phyloP scores from a whole-genome alignment of 1,140 invertebrate species.

The Megalonaias nervosa region DNA sequence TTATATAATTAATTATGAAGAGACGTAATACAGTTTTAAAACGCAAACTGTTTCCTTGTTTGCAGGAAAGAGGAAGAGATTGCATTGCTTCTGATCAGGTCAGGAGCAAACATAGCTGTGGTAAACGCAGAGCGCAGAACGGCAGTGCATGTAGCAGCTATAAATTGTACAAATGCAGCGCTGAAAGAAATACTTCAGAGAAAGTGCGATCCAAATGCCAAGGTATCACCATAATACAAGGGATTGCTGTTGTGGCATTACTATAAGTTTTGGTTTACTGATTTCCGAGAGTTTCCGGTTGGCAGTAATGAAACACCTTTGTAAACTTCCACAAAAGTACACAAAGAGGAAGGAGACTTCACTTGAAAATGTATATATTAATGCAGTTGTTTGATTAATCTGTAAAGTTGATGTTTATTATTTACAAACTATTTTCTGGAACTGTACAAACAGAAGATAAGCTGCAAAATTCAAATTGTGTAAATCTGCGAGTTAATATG shows the following conservation, averaged over 20 bases:
- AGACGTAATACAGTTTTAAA: not conserved
- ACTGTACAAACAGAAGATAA: too few species aligned
- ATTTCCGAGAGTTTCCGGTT: not conserved
- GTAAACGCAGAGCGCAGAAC: slow-evolving; percentile 27
- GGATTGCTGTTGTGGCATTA: not conserved
- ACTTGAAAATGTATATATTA: not conserved
- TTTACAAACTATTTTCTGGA: too few species aligned
- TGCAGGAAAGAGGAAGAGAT: slow-evolving; percentile 46
- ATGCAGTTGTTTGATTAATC: not conserved
- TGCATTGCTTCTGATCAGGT: slow-evolving; percentile 37
- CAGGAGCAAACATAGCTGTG: slow-evolving; percentile 40
- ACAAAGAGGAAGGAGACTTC: not conserved
- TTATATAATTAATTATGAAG: not conserved
- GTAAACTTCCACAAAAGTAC: not conserved
- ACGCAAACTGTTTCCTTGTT: not conserved
- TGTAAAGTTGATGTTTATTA: not conserved
- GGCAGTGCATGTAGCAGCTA: slow-evolving; percentile 43
- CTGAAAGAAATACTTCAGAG: slow-evolving; percentile 37
- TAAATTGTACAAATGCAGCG: slow-evolving; percentile 18
- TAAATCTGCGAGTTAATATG: too few species aligned
- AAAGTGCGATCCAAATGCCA: slow-evolving; percentile 37
- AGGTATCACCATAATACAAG: slow-evolving; percentile 24
- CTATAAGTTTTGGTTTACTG: too few species aligned
- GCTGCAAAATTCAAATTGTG: too few species aligned
- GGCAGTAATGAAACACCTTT: not conserved